These are phyloP conservation scores for Aphelocoma coerulescens DNA, from an alignment of 2,113 vertebrate species.

Conservation along the genomic window DNA sequence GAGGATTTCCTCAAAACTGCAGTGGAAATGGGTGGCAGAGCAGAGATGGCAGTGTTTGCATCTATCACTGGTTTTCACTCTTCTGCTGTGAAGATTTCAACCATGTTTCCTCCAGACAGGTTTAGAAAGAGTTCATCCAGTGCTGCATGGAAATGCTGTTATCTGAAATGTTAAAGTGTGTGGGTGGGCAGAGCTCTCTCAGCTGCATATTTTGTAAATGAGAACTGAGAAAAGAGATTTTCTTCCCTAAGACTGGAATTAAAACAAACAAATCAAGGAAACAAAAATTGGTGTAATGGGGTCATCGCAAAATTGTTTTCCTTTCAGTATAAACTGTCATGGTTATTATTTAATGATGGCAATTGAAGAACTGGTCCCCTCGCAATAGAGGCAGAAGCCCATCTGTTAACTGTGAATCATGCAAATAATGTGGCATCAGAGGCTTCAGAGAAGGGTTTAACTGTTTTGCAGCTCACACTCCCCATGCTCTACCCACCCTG, in stretches of 20 bases:
- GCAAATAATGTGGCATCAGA: conserved; percentile 53
- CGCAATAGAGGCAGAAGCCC: conserved; percentile 21
- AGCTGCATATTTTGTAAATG: not conserved
- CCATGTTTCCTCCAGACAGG: not conserved
- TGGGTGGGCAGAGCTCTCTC: conserved; percentile 21
- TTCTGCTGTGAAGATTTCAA: not conserved
- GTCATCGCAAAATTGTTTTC: not conserved
- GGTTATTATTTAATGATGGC: conserved; percentile 65
- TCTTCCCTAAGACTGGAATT: not conserved
- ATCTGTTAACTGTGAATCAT: conserved; percentile 73
- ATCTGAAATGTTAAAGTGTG: conserved; percentile 16
- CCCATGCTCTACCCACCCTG: not conserved
- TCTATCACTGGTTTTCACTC: not conserved
- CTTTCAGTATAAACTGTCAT: conserved; percentile 16
- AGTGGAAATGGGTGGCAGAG: not conserved
- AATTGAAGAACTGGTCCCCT: conserved; percentile 29
- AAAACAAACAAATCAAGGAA: conserved; percentile 23
- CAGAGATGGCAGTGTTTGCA: not conserved
- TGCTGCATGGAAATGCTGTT: not conserved
- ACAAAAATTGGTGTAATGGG: conserved; percentile 12
- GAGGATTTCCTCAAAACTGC: not conserved
- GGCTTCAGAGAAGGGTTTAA: conserved; percentile 51
- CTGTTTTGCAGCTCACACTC: conserved; percentile 51
- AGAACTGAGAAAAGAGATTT: not conserved
- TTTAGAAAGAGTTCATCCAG: conserved; percentile 25